Evolutionary conservation across 2,797 vertebrate genomes (phyloP), one percentile per base, ranked within the genome.

Genomic region (Oreonectes daqikongensis): DNA sequence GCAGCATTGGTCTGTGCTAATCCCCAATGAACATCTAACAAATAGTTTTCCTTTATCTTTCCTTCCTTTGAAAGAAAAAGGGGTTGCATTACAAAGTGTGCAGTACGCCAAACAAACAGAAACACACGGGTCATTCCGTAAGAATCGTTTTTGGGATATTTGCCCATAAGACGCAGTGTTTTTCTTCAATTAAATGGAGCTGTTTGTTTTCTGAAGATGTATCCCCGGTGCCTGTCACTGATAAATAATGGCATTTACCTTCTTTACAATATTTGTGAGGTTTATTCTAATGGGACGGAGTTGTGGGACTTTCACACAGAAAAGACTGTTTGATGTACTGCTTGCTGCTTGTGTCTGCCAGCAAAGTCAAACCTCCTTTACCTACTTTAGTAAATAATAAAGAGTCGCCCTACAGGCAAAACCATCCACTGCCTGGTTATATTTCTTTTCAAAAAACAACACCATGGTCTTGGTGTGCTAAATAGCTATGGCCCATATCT

Each of bases 181-280:
- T 80, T 48, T 82, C 81, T 81, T 84, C 78, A 79, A 86, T 85
- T 85, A 86, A 83, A 87, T 75, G 69, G 79, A 84, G 78, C 85
- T 89, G 84, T 87, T 92, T 90, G 85, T 89, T 90, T 91, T 86
- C 83, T 79, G 83, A 87, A 84, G 85, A 86, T 77, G 80, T 78
- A 75, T 73, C 84, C 70, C 79, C 73, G 88, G 87, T 81, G 85
- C 88, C 82, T 82, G 82, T 79, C 57, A 74, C 86, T 89, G 86
- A 92, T 90, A 91, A 89, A 90, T 90, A 86, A 59, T 84, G 84
- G 88, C 83, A 89, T 90, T 75, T 90, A 89, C 87, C 72, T 88
- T 83, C 78, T 84, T 70, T 84, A 84, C 86, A 88, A 86, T 83
- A 83, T 88, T 90, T 86, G 79, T 85, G 63, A 78, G 69, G 84